Conservation (phyloP, 2,888 invertebrate species). For the Calameuta idolon region DNA sequence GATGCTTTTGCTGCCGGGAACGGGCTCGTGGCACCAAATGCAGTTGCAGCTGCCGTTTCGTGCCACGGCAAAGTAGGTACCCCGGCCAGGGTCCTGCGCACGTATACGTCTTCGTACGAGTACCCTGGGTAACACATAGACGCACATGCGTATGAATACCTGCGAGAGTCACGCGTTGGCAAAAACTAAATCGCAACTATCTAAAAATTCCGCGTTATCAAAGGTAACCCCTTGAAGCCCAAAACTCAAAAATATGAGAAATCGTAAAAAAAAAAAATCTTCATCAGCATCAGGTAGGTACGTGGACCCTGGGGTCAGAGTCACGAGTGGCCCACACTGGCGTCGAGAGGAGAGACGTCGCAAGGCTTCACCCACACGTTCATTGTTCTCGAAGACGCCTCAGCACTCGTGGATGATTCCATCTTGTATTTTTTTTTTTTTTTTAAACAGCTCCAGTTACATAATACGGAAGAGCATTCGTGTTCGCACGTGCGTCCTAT, state of each 20-base stretch:
- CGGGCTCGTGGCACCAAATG: conserved; percentile 55
- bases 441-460: conserved; percentile 7
- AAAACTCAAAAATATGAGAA: too few species aligned
- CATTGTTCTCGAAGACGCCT: conserved; percentile 7
- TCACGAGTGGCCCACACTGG: too few species aligned
- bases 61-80: conserved; percentile 6
- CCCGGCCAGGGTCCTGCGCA: background rate
- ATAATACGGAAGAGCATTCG: background rate
- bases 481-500: conserved; percentile 1
- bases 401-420: background rate
- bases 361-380: conserved; percentile 1
- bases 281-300: background rate
- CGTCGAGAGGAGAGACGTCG: background rate
- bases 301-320: too few species aligned
- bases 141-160: conserved; percentile 17
- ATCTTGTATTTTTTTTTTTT: background rate
- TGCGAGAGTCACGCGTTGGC: conserved; percentile 13
- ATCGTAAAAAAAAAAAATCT: too few species aligned
- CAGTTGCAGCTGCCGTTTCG: conserved; percentile 57
- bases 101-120: background rate
- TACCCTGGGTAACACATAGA: background rate
- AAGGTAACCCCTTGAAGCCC: too few species aligned
- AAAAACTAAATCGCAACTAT: background rate
- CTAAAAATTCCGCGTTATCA: background rate
- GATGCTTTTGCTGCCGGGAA: conserved; percentile 36